Conservation (phyloP, 2,113 vertebrate species). For the Clarias magur region DNA sequence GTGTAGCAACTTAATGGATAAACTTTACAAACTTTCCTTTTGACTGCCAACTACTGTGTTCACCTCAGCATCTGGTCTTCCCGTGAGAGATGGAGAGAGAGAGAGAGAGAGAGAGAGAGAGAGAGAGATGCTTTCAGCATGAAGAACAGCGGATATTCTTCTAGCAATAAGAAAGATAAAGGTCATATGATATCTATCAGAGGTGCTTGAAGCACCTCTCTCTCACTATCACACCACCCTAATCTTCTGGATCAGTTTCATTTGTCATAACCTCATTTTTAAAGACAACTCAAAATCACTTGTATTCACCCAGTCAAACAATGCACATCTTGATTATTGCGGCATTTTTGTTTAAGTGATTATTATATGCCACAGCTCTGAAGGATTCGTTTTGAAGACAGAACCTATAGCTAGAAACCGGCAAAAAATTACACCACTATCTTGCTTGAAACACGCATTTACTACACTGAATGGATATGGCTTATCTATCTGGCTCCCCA, state of each 20-base stretch:
- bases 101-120: constrained; percentile 14
- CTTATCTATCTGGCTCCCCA: neutral
- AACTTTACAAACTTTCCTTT: constrained; percentile 33
- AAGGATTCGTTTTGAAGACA: neutral
- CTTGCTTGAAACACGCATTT: neutral
- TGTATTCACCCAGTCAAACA: neutral
- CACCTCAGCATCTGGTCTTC: constrained; percentile 10
- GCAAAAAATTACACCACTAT: neutral
- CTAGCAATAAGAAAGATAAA: constrained; percentile 17
- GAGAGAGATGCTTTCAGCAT: neutral
- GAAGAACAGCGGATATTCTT: constrained; percentile 22
- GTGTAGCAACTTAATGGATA: constrained; percentile 37
- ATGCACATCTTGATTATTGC: neutral
- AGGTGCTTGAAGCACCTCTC: neutral
- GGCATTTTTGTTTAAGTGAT: neutral
- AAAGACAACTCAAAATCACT: constrained; percentile 9
- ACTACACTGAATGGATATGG: neutral
- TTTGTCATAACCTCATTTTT: constrained; percentile 1
- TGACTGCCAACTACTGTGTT: neutral
- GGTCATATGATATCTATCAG: constrained; percentile 6
- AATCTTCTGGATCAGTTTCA: constrained; percentile 13
- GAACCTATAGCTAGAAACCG: neutral
- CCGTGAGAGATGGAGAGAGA: neutral
- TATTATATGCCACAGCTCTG: neutral
- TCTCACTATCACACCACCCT: constrained; percentile 1